Base-by-base conservation (phyloP, 2,113 vertebrate genomes). In the Pitta sordida region DNA sequence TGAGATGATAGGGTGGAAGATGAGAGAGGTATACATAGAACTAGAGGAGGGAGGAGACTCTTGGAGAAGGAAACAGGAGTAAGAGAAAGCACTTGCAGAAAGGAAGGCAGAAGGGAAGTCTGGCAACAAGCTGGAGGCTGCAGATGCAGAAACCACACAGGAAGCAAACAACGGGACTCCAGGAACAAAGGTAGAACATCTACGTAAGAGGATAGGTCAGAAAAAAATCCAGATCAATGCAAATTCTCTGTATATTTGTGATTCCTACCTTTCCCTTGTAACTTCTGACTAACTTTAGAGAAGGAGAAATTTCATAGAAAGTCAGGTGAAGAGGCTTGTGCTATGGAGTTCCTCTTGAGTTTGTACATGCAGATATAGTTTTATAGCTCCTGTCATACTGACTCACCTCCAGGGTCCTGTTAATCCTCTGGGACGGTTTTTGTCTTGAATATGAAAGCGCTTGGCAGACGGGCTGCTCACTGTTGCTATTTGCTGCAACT, bases 141-240 rank as follows among this genome's bases (percentile, higher is more conserved):
- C 89, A 94, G 78, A 81, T 94, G 84, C 0, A 1, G 79, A 87
- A 79, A 29, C 34, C 7, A 10, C 65, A 48, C 39, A 92, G 89
- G 89, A 96, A 89, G 10, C 37, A 68, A 49, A 49, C 88, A 76
- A 19, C 11, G 0, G 34, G 60, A 91, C 29, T 84, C 80, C 70
- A 94, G 92, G 86, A 67, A 86, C 59, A 90, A 79, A 92, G 94
- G 93, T 94, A 96, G 87, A 96, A 67, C 23, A 55, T 74, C 89
- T 85, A 59, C 9, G 39, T 79, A 59, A 36, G 9, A 85, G 8
- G 10, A 84, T 15, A 80, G 52, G 41, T 62, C 49, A 79, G 60
- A 95, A 94, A 85, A 70, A 62, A n/a, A 69, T 43, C 32, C 49
- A 87, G 30, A 46, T 23, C 59, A 55, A 70, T 74, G 51, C 23